phyloP scores from a whole-genome alignment of 2,113 vertebrate species.

The Phyllopteryx taeniolatus region DNA sequence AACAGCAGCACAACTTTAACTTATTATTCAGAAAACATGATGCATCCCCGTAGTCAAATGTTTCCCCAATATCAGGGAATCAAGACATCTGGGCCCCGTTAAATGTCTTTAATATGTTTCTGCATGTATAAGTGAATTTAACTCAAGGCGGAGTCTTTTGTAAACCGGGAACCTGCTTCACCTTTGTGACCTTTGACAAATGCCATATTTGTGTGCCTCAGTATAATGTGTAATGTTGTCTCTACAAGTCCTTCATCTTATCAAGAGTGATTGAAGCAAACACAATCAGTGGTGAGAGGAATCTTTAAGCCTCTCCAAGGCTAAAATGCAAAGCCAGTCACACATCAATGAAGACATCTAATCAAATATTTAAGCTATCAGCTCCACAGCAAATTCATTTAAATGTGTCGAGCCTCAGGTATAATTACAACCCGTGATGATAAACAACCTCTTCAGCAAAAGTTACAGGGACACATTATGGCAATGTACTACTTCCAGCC shows the following conservation, averaged over 20 bases:
- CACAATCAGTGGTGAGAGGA: conserved; percentile 21
- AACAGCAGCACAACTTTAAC: too few species aligned
- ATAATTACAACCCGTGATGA: conserved; percentile 54
- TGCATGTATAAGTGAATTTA: neutral
- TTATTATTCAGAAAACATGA: too few species aligned
- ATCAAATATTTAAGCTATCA: conserved; percentile 62
- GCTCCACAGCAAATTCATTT: conserved; percentile 48
- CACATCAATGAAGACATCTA: conserved; percentile 60
- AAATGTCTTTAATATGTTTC: too few species aligned
- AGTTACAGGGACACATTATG: conserved; percentile 40
- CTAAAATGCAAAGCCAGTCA: conserved; percentile 40
- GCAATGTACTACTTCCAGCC: conserved; percentile 28
- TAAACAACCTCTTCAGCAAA: conserved; percentile 55
- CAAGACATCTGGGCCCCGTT: too few species aligned
- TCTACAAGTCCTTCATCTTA: conserved; percentile 23
- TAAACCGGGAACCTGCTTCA: conserved; percentile 7
- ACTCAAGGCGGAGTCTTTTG: neutral
- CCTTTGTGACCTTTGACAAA: conserved; percentile 43
- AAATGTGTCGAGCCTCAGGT: conserved; percentile 40
- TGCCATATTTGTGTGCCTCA: conserved; percentile 26
- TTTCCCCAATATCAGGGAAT: too few species aligned
- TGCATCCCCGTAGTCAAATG: too few species aligned
- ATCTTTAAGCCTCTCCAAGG: conserved; percentile 30
- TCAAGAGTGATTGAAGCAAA: conserved; percentile 41
- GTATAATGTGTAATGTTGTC: conserved; percentile 16